phyloP scores from a whole-genome alignment of 2,113 vertebrate genomes.

The Pseudonaja textilis region DNA sequence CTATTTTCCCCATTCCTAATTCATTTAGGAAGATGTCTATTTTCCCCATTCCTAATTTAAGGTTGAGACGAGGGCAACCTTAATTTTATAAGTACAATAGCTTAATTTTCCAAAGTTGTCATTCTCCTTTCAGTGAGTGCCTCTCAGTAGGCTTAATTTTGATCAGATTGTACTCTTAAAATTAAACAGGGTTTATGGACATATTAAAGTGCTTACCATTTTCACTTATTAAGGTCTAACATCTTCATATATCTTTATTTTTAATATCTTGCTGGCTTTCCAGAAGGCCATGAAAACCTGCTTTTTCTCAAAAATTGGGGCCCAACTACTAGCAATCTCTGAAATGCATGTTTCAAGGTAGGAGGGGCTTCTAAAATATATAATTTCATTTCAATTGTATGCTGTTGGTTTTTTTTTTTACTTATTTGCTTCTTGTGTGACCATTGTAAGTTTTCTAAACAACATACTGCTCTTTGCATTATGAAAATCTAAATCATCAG shows the following conservation, averaged over 20 bases:
- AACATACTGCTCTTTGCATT: background rate
- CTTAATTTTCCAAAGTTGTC: no score
- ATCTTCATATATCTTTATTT: background rate
- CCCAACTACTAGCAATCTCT: background rate
- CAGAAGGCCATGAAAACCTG: no score
- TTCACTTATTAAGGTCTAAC: background rate
- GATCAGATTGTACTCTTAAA: background rate
- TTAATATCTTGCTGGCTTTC: background rate
- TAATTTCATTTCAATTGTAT: background rate
- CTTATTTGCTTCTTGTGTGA: background rate
- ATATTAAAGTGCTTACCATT: background rate
- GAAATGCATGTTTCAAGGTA: background rate
- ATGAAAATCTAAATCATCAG: background rate
- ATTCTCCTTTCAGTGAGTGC: background rate
- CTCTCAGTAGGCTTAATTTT: background rate
- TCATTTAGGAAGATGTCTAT: background rate
- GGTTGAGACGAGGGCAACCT: no score
- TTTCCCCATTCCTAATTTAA: no score
- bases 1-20: no score
- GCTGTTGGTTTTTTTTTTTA: background rate
- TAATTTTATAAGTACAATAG: no score
- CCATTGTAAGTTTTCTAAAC: background rate
- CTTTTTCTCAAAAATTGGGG: background rate
- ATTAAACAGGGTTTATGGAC: background rate
- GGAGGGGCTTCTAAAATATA: background rate